Base-by-base conservation (phyloP, 2,888 invertebrate genomes). In the Tinea pellionella region DNA sequence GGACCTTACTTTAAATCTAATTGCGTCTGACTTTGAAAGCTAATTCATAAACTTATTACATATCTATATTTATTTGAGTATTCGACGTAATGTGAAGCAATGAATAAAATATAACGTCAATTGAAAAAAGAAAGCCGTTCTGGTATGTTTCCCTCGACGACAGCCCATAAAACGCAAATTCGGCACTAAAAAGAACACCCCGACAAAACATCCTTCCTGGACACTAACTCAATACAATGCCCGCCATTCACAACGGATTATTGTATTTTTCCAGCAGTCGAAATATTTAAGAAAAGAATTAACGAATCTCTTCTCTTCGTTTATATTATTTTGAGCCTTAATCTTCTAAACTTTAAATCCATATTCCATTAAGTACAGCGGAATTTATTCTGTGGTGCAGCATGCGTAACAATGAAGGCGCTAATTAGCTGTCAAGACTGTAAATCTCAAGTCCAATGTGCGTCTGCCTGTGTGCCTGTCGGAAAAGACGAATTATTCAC, bases 371-470 rank as follows among this genome's bases (percentile, higher is more conserved):
- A 29, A 32, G 32, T 6, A 32, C 12, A 29, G 9, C 9, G 1
- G 13, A 19, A 19, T 29, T 18, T 47, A 29, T 13, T 42, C 30
- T 59, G 43, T 13, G 18, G 59, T 59, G 42, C 42, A 18, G 41
- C 13, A 57, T 57, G 32, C 57, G 57, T 81, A 80, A 87, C 86
- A 87, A 87, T 84, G 81, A 80, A 73, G 74, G 74, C 73, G 72
- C 83, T 87, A 87, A 87, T 87, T 87, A 87, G 82, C 86, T 87
- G 87, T 86, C 87, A 84, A 73, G 78, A 72, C 75, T 78, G 75
- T 71, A 81, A 79, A 75, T 74, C 79, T 72, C 68, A 70, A 29
- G 72, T 68, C 69, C 66, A 70, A 70, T 70, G 68, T 69, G 70
- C 69, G 70, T 69, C 67, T 37, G 62, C 60, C 59, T 68, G 72